phyloP scores from a whole-genome alignment of 2,888 invertebrate genomes.

The Sipha maydis region DNA sequence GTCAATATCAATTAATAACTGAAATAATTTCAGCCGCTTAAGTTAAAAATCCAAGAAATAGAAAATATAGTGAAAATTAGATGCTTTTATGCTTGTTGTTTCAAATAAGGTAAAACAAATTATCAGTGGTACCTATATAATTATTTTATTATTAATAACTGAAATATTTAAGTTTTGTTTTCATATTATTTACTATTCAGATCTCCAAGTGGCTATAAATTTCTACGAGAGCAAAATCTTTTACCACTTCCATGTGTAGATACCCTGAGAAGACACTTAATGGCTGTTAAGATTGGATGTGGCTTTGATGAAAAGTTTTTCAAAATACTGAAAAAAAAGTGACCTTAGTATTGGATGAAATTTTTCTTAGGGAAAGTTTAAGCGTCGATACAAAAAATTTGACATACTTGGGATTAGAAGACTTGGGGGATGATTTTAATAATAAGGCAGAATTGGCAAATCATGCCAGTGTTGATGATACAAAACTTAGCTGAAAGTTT shows the following conservation, averaged over 20 bases:
- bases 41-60: no score
- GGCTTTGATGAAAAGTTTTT: not conserved
- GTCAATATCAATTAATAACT: no score
- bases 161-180: no score
- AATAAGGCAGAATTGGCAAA: not conserved
- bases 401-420: not conserved
- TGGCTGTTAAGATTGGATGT: not conserved
- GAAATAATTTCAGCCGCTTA: no score
- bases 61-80: no score
- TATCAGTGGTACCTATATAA: no score
- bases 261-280: not conserved
- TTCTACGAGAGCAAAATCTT: not conserved
- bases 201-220: not conserved
- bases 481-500: not conserved
- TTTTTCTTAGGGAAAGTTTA: not conserved
- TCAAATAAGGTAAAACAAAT: no score
- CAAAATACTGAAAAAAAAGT: not conserved
- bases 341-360: slow-evolving; percentile 1
- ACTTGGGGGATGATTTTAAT: not conserved
- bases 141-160: no score
- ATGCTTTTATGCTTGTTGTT: no score
- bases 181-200: not conserved
- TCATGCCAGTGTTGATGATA: not conserved
- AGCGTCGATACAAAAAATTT: not conserved
- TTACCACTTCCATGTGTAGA: not conserved